Evolutionary conservation across 2,113 vertebrate genomes (phyloP), one percentile per base, ranked within the genome.

Genomic region (Martes martes): DNA sequence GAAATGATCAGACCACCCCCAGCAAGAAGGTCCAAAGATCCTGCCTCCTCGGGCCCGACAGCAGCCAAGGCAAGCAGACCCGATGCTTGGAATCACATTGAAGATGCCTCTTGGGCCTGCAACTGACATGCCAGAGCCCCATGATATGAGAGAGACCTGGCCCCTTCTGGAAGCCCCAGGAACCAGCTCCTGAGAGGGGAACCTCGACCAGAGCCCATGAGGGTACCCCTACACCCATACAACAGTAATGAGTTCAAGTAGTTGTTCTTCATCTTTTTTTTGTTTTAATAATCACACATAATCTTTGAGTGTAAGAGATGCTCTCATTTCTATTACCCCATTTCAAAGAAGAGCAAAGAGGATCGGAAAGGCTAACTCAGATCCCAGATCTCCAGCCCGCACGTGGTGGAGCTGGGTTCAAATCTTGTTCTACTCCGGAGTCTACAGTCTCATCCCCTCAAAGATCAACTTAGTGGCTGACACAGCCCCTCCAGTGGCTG

Each of bases 151-250:
- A 39, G 42, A 52, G 36, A 39, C 11, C 24, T 55, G 13, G 52
- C 45, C 45, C 52, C 55, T 79, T 42, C 71, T 9, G 28, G 78
- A 85, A 81, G 82, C 19, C 42, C 69, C 59, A 55, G 26, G 33
- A 67, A 14, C 13, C 90, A 55, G n/a, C 31, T 79, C 57, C 31
- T 31, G n/a, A 9, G 23, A 59, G 36, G 14, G 69, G 9, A 24
- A 2, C 47, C 84, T 59, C 26, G 1, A 11, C 10, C 63, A 21
- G 15, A 90, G 76, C n/a, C 36, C 42, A 10, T 1, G 21, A 36
- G 6, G 0, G 24, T 2, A 24, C 24, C 57, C 18, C 15, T 1
- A 23, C 3, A 47, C 42, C 73, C 3, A 0, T 0, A 31, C 19
- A 7, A 55, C 42, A 47, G 28, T 3, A 63, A 24, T 11, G 82